Percentiles rank a stretch among this genome's conserved stretches.
Evolutionary conservation across 2,113 vertebrate species (phyloP).

Genomic region (Vombatus ursinus): DNA sequence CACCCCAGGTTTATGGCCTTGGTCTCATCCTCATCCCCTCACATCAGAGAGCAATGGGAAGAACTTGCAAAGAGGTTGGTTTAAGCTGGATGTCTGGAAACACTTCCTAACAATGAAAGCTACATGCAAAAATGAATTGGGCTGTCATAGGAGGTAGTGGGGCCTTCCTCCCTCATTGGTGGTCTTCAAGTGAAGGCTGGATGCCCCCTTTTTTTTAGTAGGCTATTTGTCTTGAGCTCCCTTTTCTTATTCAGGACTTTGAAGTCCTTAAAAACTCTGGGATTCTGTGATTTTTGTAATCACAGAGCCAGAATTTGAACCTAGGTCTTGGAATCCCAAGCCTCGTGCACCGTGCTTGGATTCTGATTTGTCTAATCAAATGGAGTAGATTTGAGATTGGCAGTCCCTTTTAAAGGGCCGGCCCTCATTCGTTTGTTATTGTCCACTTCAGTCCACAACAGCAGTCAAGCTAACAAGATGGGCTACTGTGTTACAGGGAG

Average conservation of each 20-base stretch:
- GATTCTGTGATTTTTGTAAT: background rate
- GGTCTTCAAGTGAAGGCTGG: background rate
- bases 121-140: background rate
- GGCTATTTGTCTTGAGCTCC: background rate
- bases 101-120: slow-evolving; percentile 8
- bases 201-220: background rate
- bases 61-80: background rate
- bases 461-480: background rate
- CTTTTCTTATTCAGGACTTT: background rate
- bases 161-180: background rate
- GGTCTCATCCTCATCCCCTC: background rate
- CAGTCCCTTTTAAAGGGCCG: slow-evolving; percentile 55
- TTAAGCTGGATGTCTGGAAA: background rate
- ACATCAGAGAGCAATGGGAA: background rate
- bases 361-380: background rate
- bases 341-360: background rate
- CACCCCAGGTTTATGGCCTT: background rate
- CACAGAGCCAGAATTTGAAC: background rate
- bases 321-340: background rate
- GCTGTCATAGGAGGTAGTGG: background rate
- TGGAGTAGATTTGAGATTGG: slow-evolving; percentile 63
- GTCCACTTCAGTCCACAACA: rapidly evolving
- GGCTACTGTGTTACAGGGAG: background rate
- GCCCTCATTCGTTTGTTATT: background rate
- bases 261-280: background rate